Percentiles rank a stretch among this genome's conserved stretches.
These are phyloP conservation scores for Anthopleura xanthogrammica DNA, from an alignment of 92 coral and sea anemone genomes.

Conservation along the genomic window DNA sequence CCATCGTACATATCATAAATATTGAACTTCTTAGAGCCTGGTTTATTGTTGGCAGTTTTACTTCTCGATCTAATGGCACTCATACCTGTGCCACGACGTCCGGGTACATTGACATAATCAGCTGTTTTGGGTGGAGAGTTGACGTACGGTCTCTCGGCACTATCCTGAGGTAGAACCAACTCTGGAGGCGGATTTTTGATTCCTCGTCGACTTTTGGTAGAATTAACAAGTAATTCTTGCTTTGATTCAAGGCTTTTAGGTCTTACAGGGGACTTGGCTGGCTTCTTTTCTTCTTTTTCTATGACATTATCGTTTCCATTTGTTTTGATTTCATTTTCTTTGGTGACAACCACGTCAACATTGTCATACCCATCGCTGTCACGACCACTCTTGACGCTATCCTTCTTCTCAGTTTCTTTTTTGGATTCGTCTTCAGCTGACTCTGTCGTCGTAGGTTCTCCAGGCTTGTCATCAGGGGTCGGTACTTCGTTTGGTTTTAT, in stretches of 20 bases:
- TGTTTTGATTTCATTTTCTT: constrained; percentile 2
- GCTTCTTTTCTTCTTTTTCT: constrained; percentile 5
- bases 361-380: constrained; percentile 26
- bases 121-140: constrained; percentile 57
- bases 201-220: constrained; percentile 52
- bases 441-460: background rate
- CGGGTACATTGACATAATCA: constrained; percentile 73
- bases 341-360: constrained; percentile 5
- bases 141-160: constrained; percentile 54
- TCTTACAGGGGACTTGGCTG: constrained; percentile 26
- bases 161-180: constrained; percentile 41
- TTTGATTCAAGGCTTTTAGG: constrained; percentile 37
- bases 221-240: constrained; percentile 15
- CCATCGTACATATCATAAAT: constrained; percentile 84
- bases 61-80: constrained; percentile 43
- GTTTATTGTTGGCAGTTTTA: constrained; percentile 37
- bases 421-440: background rate
- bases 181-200: constrained; percentile 70
- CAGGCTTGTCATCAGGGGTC: constrained; percentile 16
- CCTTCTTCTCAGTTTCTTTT: background rate
- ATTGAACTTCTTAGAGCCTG: constrained; percentile 40
- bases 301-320: constrained; percentile 16
- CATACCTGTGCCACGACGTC: constrained; percentile 10
- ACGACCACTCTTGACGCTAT: constrained; percentile 12
- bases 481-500: background rate